Evolutionary conservation across 2,888 invertebrate genomes (phyloP).

Genomic region (Cetonia aurata): DNA sequence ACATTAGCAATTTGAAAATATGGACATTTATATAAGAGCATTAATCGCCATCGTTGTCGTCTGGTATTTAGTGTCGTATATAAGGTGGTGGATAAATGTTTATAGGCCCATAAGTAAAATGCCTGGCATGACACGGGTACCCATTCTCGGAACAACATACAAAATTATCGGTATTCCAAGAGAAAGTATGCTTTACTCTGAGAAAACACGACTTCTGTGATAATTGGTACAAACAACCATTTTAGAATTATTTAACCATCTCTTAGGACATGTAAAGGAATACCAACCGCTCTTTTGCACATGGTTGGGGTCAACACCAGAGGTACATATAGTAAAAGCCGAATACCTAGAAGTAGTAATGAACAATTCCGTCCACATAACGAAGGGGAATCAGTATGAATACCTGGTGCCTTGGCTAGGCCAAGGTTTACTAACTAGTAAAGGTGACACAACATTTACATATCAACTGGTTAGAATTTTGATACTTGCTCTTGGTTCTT

Average conservation of each 20-base stretch:
- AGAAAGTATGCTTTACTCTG: slow-evolving; percentile 17
- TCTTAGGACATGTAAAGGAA: slow-evolving; percentile 41
- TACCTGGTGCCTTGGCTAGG: slow-evolving; percentile 35
- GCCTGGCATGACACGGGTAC: slow-evolving; percentile 18
- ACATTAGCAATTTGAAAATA: no score
- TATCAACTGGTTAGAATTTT: no score
- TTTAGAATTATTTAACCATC: slow-evolving; percentile 51
- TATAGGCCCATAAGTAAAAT: slow-evolving; percentile 21
- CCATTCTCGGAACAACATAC: slow-evolving; percentile 29
- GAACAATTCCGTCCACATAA: slow-evolving; percentile 33
- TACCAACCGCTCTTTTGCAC: slow-evolving; percentile 51
- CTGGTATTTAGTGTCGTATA: slow-evolving; percentile 32
- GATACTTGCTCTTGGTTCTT: no score
- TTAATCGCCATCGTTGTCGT: slow-evolving; percentile 15
- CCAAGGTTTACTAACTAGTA: slow-evolving; percentile 25
- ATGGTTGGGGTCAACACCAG: slow-evolving; percentile 53
- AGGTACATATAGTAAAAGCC: slow-evolving; percentile 53
- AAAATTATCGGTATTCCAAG: slow-evolving; percentile 29
- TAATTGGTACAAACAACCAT: background rate
- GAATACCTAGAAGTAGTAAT: slow-evolving; percentile 53
- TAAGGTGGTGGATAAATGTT: slow-evolving; percentile 30
- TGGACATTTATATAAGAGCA: slow-evolving; percentile 7
- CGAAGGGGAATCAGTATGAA: slow-evolving; percentile 24
- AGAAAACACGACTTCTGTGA: no score
- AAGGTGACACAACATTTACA: slow-evolving; percentile 7